Evolutionary conservation across 2,113 vertebrate species (phyloP).

Genomic region (Corynorhinus townsendii): DNA sequence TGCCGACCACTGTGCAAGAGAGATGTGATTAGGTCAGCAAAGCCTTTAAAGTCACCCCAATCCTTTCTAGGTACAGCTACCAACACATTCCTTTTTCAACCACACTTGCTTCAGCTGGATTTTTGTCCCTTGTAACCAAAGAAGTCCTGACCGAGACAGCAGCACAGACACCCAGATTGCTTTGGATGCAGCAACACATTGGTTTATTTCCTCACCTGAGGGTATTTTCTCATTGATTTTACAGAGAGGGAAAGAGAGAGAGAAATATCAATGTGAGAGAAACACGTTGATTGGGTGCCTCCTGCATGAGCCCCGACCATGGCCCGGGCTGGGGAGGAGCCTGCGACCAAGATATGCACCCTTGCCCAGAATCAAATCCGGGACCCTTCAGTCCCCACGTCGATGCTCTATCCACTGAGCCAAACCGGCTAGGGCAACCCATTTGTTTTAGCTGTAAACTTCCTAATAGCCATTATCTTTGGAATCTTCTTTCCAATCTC

Average conservation of each 20-base stretch:
- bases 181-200: background rate
- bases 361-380: too few relatives aligned
- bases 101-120: background rate
- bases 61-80: background rate
- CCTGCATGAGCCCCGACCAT: too few relatives aligned
- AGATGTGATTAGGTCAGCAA: background rate
- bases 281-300: too few relatives aligned
- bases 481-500: background rate
- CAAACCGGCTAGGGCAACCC: too few relatives aligned
- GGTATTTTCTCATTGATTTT: too few relatives aligned
- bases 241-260: too few relatives aligned
- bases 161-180: accelerated
- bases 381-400: too few relatives aligned
- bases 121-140: conserved; percentile 26
- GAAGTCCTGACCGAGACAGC: background rate
- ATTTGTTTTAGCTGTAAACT: background rate
- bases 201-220: too few relatives aligned
- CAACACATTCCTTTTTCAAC: background rate
- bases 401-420: too few relatives aligned
- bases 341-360: too few relatives aligned
- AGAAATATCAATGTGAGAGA: too few relatives aligned
- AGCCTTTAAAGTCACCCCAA: background rate
- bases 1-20: background rate
- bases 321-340: too few relatives aligned
- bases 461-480: background rate